Conservation (phyloP, 2,113 vertebrate species). For the Lepus timidus region DNA sequence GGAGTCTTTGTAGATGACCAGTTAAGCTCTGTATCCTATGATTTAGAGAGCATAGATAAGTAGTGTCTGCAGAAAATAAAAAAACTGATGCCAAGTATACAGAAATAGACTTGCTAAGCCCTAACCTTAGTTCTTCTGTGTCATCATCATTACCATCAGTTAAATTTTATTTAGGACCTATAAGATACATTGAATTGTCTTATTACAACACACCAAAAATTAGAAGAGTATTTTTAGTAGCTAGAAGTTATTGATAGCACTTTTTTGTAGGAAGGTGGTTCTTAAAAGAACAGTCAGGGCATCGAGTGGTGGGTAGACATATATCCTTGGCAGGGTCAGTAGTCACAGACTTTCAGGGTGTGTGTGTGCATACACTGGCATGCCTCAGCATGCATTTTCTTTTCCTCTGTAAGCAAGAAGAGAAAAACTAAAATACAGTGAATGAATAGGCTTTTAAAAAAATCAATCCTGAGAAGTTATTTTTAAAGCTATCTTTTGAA, state of each 20-base stretch:
- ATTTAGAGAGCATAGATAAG: neutral
- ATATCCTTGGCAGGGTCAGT: neutral
- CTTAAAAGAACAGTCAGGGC: neutral
- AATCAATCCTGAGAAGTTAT: neutral
- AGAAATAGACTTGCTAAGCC: neutral
- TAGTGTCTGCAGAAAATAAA: neutral
- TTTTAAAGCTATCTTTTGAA: conserved; percentile 8
- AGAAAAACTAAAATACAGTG: neutral
- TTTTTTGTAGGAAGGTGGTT: neutral
- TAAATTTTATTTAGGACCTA: conserved; percentile 7
- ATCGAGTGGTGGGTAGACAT: neutral
- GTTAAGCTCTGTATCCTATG: neutral
- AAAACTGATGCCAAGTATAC: neutral
- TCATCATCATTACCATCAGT: neutral
- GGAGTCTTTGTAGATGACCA: neutral
- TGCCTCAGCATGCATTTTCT: neutral
- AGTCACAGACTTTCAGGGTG: conserved; percentile 2
- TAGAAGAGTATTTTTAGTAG: neutral
- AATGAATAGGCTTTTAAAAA: neutral
- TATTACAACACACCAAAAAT: neutral
- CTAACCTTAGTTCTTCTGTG: neutral
- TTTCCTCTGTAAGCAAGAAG: neutral
- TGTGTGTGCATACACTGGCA: no score
- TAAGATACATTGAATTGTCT: neutral
- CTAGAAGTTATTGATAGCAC: no score